phyloP scores from a whole-genome alignment of 1,140 invertebrate species.

The Agrypnia vestita region DNA sequence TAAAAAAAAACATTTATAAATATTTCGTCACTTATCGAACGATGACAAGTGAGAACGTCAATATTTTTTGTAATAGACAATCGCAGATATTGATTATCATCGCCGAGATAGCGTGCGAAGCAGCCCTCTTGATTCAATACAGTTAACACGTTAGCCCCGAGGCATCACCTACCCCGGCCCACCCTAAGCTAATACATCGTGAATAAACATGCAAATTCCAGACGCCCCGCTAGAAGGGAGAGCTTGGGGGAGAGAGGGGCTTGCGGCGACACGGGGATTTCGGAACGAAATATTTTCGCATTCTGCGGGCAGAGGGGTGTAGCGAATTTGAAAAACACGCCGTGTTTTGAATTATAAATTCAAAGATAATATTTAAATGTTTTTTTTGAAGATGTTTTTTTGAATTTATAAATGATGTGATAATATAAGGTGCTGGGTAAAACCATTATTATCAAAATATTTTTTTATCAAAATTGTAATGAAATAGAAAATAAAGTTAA shows the following conservation, averaged over 20 bases:
- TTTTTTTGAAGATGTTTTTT: slow-evolving; percentile 1
- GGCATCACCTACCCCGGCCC: slow-evolving; percentile 18
- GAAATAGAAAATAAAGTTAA: too few species aligned
- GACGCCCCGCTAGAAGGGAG: slow-evolving; percentile 36
- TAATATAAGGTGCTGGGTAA: background rate
- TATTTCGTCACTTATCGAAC: too few species aligned
- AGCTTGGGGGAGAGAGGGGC: slow-evolving; percentile 4
- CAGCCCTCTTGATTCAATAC: slow-evolving; percentile 28
- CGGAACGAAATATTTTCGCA: background rate
- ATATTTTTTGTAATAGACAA: too few species aligned
- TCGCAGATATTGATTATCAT: slow-evolving; percentile 15
- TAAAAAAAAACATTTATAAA: too few species aligned
- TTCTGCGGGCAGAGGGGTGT: slow-evolving; percentile 19
- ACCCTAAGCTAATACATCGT: slow-evolving; percentile 56
- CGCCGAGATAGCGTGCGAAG: background rate
- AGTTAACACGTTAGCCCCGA: slow-evolving; percentile 38
- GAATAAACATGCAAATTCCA: slow-evolving; percentile 60
- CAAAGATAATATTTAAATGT: slow-evolving; percentile 12
- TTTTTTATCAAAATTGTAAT: too few species aligned
- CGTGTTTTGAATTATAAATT: background rate
- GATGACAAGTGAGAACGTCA: too few species aligned
- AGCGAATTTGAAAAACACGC: slow-evolving; percentile 17
- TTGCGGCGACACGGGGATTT: slow-evolving; percentile 19
- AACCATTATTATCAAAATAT: too few species aligned
- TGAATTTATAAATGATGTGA: slow-evolving; percentile 10